Percentiles rank a stretch among this genome's conserved stretches.
Evolutionary conservation across 1,140 invertebrate genomes (phyloP).

Genomic region (Magallana gigas): DNA sequence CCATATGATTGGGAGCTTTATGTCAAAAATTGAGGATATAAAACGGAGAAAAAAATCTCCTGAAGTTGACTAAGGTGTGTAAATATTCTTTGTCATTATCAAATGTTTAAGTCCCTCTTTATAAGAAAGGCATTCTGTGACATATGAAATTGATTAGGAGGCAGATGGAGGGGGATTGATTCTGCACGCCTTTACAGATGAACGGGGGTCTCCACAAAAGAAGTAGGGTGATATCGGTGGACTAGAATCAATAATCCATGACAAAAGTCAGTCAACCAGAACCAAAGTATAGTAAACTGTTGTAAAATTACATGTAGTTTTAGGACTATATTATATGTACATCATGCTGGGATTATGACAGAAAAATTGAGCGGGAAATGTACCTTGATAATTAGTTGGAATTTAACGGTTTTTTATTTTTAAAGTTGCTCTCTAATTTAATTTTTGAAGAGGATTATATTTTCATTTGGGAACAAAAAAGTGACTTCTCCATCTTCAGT

Average conservation of each 20-base stretch:
- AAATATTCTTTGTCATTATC: conserved; percentile 28
- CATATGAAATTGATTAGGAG: conserved; percentile 19
- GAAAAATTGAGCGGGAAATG: too few species aligned
- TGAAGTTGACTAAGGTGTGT: neutral
- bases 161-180: conserved; percentile 4
- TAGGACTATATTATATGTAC: too few species aligned
- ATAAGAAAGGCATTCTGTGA: neutral
- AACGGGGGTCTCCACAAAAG: neutral
- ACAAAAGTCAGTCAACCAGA: neutral
- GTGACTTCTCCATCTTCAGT: too few species aligned
- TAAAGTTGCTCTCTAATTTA: too few species aligned
- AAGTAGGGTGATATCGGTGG: neutral
- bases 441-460: too few species aligned
- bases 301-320: neutral
- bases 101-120: neutral
- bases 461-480: too few species aligned
- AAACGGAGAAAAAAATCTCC: neutral
- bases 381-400: too few species aligned
- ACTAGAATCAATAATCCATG: conserved; percentile 8
- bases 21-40: too few species aligned
- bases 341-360: too few species aligned
- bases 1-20: too few species aligned
- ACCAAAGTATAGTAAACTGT: neutral
- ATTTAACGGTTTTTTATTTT: too few species aligned
- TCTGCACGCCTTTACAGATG: neutral